Evolutionary conservation across 2,888 invertebrate genomes (phyloP).

Genomic region (Ophion ventricosus): DNA sequence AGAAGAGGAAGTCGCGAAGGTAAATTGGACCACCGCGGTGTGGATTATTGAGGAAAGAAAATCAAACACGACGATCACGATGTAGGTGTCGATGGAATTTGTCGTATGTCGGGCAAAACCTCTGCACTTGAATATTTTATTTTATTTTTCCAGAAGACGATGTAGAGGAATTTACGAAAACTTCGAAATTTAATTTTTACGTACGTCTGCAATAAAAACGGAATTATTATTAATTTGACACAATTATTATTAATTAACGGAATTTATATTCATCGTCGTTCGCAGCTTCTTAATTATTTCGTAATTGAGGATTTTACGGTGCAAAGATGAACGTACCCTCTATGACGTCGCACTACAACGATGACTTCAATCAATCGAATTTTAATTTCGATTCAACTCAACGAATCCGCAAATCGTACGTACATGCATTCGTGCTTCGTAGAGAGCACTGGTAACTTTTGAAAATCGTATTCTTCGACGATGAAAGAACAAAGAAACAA

Average conservation of each 20-base stretch:
- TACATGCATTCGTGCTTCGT: not conserved
- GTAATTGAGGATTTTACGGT: not conserved
- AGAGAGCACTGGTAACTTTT: constrained; percentile 9
- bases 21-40: not conserved
- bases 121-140: too few species aligned
- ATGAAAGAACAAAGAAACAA: constrained; percentile 17
- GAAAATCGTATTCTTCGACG: constrained; percentile 23
- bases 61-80: not conserved
- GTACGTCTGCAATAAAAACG: not conserved
- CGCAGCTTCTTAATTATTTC: not conserved
- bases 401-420: not conserved
- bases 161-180: too few species aligned
- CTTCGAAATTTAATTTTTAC: too few species aligned
- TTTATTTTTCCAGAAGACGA: too few species aligned
- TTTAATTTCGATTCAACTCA: not conserved
- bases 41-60: not conserved
- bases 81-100: not conserved
- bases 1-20: not conserved
- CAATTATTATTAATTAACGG: too few species aligned
- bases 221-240: too few species aligned
- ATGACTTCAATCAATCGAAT: not conserved
- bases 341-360: not conserved
- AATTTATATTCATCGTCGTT: not conserved
- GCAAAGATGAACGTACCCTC: not conserved
- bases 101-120: not conserved